phyloP scores from a whole-genome alignment of 2,888 invertebrate species.

The Tuta absoluta region DNA sequence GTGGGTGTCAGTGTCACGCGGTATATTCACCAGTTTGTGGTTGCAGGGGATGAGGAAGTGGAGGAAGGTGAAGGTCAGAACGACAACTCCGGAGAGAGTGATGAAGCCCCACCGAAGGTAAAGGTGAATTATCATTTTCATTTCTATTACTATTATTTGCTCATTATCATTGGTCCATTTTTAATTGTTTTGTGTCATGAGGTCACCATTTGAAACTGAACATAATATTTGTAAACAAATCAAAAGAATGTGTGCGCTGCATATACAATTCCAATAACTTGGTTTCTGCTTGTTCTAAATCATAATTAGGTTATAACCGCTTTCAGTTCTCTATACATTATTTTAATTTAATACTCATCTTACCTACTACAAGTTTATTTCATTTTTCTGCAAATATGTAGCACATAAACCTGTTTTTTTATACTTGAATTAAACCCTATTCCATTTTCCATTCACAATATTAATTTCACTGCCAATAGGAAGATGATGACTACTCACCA shows the following conservation, averaged over 20 bases:
- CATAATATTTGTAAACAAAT: constrained; percentile 1
- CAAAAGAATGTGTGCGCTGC: neutral
- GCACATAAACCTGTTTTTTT: too few species aligned
- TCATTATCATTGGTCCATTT: neutral
- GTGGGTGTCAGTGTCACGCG: constrained; percentile 35
- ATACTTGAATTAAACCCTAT: too few species aligned
- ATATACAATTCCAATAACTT: neutral
- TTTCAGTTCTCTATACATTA: neutral
- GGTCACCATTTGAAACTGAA: constrained; percentile 15
- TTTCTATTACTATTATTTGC: neutral
- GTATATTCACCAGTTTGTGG: constrained; percentile 71
- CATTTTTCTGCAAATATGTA: too few species aligned
- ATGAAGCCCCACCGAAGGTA: constrained; percentile 84
- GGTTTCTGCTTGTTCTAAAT: neutral
- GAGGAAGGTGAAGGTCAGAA: constrained; percentile 85
- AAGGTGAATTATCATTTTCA: constrained; percentile 35
- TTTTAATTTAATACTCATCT: neutral
- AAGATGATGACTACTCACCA: constrained; percentile 93
- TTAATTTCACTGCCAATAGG: constrained; percentile 63
- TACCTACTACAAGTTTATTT: too few species aligned
- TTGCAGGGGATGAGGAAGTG: constrained; percentile 85
- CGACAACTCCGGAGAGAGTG: constrained; percentile 89
- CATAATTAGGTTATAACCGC: neutral
- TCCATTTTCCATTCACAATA: neutral
- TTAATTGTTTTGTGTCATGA: constrained; percentile 24